Evolutionary conservation across 2,797 vertebrate genomes (phyloP).

Genomic region (Hafferia zeledoni): DNA sequence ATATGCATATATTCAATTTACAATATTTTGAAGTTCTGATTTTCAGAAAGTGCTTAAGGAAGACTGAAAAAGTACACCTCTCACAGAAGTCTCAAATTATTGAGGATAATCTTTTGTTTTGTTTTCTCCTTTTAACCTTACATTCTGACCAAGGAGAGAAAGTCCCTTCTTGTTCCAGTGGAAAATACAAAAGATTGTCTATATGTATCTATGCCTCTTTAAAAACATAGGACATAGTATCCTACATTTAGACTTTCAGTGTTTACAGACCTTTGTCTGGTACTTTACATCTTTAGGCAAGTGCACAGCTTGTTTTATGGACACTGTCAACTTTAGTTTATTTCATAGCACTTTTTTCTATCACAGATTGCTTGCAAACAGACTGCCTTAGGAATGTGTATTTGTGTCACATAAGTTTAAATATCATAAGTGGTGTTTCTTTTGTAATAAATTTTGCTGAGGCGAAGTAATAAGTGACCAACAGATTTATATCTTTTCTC

Average conservation of each 20-base stretch:
- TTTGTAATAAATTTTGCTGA: slow-evolving; percentile 32
- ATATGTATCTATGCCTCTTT: neutral
- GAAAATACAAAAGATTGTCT: neutral
- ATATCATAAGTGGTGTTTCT: slow-evolving; percentile 42
- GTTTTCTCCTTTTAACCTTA: neutral
- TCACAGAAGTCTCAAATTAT: neutral
- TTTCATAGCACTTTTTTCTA: slow-evolving; percentile 23
- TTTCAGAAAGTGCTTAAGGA: neutral
- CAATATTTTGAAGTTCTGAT: neutral
- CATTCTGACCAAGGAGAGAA: neutral
- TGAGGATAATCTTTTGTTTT: neutral
- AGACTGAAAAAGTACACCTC: neutral
- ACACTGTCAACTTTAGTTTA: slow-evolving; percentile 41
- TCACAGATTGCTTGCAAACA: slow-evolving; percentile 34
- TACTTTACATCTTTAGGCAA: slow-evolving; percentile 46
- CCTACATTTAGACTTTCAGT: neutral
- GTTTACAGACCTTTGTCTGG: slow-evolving; percentile 18
- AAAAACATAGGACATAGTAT: neutral
- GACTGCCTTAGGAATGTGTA: slow-evolving; percentile 36
- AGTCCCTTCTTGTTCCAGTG: neutral
- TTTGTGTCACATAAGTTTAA: neutral
- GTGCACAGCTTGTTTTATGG: slow-evolving; percentile 54
- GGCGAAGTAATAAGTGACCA: slow-evolving; percentile 4
- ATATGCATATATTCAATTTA: neutral
- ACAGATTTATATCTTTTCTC: neutral